These are phyloP conservation scores for Caretta caretta DNA, from an alignment of 2,113 vertebrate genomes.

Conservation along the genomic window DNA sequence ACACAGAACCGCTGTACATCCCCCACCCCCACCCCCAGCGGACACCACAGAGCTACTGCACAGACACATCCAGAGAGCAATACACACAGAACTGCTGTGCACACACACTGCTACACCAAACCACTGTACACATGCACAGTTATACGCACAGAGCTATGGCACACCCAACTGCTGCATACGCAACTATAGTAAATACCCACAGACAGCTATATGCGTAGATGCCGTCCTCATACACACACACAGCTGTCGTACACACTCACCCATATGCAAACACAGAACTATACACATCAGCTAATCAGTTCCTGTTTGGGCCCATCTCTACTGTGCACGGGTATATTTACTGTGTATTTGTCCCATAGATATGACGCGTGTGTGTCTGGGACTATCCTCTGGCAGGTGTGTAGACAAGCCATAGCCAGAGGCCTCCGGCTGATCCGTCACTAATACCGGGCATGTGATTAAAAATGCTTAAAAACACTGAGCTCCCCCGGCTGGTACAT, in stretches of 20 bases:
- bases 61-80: neutral
- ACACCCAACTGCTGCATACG: neutral
- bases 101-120: neutral
- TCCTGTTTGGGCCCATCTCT: neutral
- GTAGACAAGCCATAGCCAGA: neutral
- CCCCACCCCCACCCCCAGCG: neutral
- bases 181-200: neutral
- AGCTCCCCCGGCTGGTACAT: neutral
- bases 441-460: neutral
- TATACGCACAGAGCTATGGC: neutral
- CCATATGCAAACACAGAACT: neutral
- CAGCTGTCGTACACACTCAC: neutral
- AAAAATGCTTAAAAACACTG: neutral
- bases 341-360: neutral
- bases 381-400: neutral
- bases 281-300: neutral
- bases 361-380: neutral
- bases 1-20: fast-evolving
- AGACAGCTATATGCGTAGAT: neutral
- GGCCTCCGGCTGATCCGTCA: neutral
- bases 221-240: neutral
- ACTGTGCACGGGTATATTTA: neutral
- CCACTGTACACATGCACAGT: neutral
- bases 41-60: neutral
- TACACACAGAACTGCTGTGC: neutral